Evolutionary conservation across 1,140 invertebrate genomes (phyloP).

Genomic region (Eurytemora carolleeae): DNA sequence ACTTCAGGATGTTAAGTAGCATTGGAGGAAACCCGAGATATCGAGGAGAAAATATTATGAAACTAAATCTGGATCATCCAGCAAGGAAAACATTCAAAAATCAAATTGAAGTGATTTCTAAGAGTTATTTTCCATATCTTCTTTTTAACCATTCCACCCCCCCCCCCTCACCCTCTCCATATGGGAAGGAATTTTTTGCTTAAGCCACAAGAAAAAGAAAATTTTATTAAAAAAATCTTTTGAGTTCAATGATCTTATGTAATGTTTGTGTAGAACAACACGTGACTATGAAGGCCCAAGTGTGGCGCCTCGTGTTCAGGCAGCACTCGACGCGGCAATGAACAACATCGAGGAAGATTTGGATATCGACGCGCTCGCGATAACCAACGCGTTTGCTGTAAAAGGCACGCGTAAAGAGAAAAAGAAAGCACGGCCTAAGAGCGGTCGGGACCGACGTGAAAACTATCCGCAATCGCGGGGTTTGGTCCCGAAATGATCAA

Average conservation of each 20-base stretch:
- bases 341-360: constrained; percentile 45
- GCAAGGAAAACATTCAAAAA: constrained; percentile 22
- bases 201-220: no score
- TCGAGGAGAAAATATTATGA: constrained; percentile 59
- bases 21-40: constrained; percentile 23
- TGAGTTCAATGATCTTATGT: not conserved
- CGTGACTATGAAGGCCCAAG: constrained; percentile 50
- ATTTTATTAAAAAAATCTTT: no score
- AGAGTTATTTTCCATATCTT: no score
- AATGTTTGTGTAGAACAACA: constrained; percentile 35
- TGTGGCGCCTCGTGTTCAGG: constrained; percentile 46
- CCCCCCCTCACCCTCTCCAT: no score
- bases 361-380: constrained; percentile 36
- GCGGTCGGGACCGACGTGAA: constrained; percentile 18
- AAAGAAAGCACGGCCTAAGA: no score
- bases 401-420: no score
- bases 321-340: constrained; percentile 48
- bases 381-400: constrained; percentile 11
- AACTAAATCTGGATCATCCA: constrained; percentile 57
- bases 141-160: no score
- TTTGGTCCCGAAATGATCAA: constrained; percentile 34
- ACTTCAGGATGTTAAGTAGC: constrained; percentile 1
- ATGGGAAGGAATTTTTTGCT: no score
- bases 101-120: no score
- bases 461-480: constrained; percentile 37